These are phyloP conservation scores for Acomys russatus DNA, from an alignment of 2,797 vertebrate genomes.

Conservation along the genomic window DNA sequence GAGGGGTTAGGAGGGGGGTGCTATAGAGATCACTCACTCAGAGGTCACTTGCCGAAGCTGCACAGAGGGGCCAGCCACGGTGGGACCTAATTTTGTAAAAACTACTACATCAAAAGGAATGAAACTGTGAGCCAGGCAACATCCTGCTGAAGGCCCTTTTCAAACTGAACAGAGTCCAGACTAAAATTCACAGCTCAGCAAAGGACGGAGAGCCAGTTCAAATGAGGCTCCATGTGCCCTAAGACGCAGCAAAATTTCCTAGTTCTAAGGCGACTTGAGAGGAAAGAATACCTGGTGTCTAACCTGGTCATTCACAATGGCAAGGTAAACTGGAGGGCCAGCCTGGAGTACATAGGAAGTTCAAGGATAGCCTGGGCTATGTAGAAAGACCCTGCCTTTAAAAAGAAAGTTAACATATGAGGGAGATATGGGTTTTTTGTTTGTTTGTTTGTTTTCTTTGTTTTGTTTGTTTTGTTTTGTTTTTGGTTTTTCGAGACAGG, in stretches of 20 bases:
- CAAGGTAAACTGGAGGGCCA: not conserved
- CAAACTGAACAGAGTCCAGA: not conserved
- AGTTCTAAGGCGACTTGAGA: conserved; percentile 54
- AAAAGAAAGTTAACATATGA: not conserved
- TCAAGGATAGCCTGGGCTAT: not conserved
- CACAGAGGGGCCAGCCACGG: conserved; percentile 51
- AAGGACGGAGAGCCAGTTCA: conserved; percentile 41
- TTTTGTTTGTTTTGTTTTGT: no score
- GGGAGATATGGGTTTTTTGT: no score
- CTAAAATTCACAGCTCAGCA: conserved; percentile 18
- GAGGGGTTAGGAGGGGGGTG: not conserved
- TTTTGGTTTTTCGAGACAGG: no score
- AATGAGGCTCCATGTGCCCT: not conserved
- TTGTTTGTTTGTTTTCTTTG: no score
- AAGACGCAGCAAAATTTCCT: conserved; percentile 10
- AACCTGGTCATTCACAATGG: conserved; percentile 41
- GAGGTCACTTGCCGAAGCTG: conserved; percentile 21
- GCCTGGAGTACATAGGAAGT: not conserved
- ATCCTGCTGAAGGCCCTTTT: not conserved
- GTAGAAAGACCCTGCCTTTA: not conserved
- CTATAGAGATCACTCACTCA: conserved; percentile 2
- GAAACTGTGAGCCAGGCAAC: conserved; percentile 19
- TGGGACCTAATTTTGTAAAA: conserved; percentile 61
- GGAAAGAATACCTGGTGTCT: conserved; percentile 56
- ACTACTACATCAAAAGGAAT: conserved; percentile 24